Conservation (phyloP, 2,797 vertebrate species). For the Sebastes steindachneri region DNA sequence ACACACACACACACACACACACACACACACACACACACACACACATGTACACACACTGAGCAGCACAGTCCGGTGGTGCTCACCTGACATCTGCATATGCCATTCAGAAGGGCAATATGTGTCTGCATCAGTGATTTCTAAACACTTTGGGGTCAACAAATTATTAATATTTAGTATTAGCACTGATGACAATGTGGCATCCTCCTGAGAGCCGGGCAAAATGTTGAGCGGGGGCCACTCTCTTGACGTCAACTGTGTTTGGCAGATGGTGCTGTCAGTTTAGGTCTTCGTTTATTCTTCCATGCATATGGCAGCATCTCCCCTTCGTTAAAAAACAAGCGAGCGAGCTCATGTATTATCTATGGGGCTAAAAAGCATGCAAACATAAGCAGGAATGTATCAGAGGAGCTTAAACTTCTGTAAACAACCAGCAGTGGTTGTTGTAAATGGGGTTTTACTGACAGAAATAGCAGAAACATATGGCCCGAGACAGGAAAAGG, state of each 20-base stretch:
- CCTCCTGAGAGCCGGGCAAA: constrained; percentile 82
- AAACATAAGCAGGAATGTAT: constrained; percentile 83
- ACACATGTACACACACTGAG: constrained; percentile 35
- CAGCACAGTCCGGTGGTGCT: constrained; percentile 65
- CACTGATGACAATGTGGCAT: constrained; percentile 83
- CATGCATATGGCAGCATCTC: constrained; percentile 88
- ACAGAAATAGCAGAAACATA: constrained; percentile 93
- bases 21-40: constrained; percentile 50
- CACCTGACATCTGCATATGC: constrained; percentile 88
- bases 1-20: constrained; percentile 30
- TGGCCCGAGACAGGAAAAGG: constrained; percentile 88
- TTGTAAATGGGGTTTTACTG: constrained; percentile 91
- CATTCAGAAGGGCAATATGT: constrained; percentile 84
- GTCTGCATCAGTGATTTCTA: constrained; percentile 85
- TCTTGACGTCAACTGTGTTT: constrained; percentile 85
- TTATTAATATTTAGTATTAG: constrained; percentile 83
- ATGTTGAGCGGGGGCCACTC: constrained; percentile 80
- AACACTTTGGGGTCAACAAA: constrained; percentile 90
- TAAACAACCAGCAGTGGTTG: constrained; percentile 88
- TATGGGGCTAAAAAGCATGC: constrained; percentile 89
- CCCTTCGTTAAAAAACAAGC: constrained; percentile 80
- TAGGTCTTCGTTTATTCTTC: constrained; percentile 87
- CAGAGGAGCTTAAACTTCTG: constrained; percentile 90
- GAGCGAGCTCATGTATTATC: constrained; percentile 89
- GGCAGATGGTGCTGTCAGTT: constrained; percentile 92